phyloP scores from a whole-genome alignment of 1,140 invertebrate genomes.

The Dinoponera quadriceps region DNA sequence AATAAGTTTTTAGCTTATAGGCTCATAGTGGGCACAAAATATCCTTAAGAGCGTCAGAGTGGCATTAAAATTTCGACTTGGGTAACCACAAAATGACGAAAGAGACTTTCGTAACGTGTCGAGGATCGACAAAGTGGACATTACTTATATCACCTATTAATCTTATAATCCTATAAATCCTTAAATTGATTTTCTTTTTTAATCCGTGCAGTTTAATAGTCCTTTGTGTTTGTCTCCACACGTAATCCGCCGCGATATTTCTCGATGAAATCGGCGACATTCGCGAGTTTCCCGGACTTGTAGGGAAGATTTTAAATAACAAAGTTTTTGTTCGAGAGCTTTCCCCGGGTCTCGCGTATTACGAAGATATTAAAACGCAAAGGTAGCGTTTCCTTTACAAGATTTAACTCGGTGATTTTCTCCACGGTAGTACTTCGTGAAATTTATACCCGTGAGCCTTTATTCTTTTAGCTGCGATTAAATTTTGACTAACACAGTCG shows the following conservation, averaged over 20 bases:
- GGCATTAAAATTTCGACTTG: too few species aligned
- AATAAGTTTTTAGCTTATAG: too few species aligned
- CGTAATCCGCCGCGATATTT: not conserved
- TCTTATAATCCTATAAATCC: too few species aligned
- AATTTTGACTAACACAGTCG: not conserved
- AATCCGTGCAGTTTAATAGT: not conserved
- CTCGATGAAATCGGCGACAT: not conserved
- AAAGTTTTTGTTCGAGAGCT: not conserved
- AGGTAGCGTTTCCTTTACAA: conserved; percentile 11
- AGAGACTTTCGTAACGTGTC: too few species aligned
- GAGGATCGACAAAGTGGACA: too few species aligned
- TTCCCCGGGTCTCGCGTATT: not conserved
- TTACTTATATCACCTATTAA: too few species aligned
- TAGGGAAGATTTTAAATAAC: not conserved
- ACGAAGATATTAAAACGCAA: not conserved
- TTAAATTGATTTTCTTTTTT: not conserved
- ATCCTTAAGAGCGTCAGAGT: too few species aligned
- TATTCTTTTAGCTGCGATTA: not conserved
- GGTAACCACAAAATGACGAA: too few species aligned
- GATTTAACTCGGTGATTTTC: not conserved
- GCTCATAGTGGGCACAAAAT: too few species aligned
- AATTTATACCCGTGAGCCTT: not conserved
- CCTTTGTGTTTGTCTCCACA: not conserved
- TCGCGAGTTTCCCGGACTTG: not conserved
- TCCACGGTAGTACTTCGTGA: not conserved